These are phyloP conservation scores for Zhengitettix transpicula DNA, from an alignment of 2,888 invertebrate genomes.

Conservation along the genomic window DNA sequence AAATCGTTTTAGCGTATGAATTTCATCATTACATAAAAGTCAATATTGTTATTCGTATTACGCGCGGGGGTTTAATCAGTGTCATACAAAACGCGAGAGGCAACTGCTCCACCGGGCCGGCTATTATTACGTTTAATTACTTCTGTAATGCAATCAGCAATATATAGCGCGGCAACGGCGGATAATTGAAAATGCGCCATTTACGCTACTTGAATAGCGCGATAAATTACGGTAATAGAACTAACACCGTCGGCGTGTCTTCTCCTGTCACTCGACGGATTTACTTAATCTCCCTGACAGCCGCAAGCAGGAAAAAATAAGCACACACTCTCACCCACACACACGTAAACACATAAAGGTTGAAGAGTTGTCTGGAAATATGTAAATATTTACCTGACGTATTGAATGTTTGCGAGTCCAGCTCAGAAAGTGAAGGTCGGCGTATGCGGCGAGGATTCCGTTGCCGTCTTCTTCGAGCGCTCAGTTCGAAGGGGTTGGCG, in stretches of 20 bases:
- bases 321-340: too few species aligned
- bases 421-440: not conserved
- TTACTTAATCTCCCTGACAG: too few species aligned
- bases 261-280: too few species aligned
- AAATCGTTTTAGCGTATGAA: not conserved
- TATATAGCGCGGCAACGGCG: not conserved
- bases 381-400: not conserved
- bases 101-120: not conserved
- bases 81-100: not conserved
- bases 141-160: not conserved
- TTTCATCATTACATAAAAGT: not conserved
- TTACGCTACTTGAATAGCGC: not conserved
- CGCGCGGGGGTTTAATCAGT: not conserved
- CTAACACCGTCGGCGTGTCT: too few species aligned
- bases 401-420: not conserved
- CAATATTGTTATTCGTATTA: not conserved
- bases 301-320: too few species aligned
- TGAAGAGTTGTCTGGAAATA: too few species aligned
- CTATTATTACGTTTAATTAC: not conserved
- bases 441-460: not conserved
- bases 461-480: not conserved
- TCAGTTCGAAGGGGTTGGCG: not conserved
- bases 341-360: too few species aligned
- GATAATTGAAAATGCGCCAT: not conserved
- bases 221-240: not conserved